Evolutionary conservation across 2,113 vertebrate genomes (phyloP).

Genomic region (Edolisoma coerulescens): DNA sequence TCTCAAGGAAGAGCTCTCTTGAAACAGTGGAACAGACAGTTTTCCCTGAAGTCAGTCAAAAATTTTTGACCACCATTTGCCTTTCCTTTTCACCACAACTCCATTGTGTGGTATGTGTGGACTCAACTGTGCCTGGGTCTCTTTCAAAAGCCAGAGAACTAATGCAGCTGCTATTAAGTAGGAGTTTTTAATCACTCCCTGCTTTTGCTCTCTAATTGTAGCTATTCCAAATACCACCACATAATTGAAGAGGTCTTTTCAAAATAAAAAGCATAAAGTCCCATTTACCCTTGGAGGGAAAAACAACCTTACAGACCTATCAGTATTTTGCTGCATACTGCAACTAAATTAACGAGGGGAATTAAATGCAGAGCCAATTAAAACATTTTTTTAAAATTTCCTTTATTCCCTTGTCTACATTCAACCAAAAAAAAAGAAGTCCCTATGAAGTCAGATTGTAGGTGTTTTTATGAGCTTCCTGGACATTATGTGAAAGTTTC

Average conservation of each 20-base stretch:
- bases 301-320: slow-evolving; percentile 31
- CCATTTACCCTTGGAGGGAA: slow-evolving; percentile 34
- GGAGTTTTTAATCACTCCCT: slow-evolving; percentile 66
- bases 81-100: background rate
- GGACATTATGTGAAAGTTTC: background rate
- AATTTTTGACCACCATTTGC: background rate
- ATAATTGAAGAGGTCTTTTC: slow-evolving; percentile 53
- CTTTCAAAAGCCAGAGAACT: slow-evolving; percentile 36
- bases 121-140: background rate
- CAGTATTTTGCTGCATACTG: slow-evolving; percentile 10
- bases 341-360: slow-evolving; percentile 16
- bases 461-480: slow-evolving; percentile 30
- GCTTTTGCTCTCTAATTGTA: slow-evolving; percentile 61
- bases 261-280: slow-evolving; percentile 35
- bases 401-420: slow-evolving; percentile 5
- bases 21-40: background rate
- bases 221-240: slow-evolving; percentile 56
- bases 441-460: background rate
- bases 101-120: background rate
- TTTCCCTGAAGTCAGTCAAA: background rate
- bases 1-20: background rate
- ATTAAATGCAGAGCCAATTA: slow-evolving; percentile 47
- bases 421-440: background rate
- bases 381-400: background rate
- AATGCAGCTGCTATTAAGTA: slow-evolving; percentile 62